Conservation (phyloP, 2,797 vertebrate genomes). For the Malacoraja senta region DNA sequence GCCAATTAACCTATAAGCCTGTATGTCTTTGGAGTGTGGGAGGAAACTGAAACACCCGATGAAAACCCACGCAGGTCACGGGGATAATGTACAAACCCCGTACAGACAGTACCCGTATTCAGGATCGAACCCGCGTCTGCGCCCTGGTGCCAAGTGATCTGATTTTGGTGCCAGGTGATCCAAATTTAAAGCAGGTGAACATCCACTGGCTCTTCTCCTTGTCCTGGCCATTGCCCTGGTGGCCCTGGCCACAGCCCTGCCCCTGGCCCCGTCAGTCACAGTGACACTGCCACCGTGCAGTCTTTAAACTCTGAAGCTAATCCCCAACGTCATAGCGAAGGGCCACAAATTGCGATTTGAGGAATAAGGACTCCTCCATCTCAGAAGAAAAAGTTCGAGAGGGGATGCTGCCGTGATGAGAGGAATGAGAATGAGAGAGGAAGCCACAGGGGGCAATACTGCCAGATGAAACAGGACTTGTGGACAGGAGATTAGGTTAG, state of each 20-base stretch:
- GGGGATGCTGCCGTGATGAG: background rate
- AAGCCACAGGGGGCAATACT: background rate
- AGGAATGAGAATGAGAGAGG: background rate
- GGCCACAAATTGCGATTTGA: background rate
- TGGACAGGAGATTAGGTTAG: background rate
- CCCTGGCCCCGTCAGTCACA: background rate
- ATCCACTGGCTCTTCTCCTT: no score
- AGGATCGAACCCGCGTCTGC: no score
- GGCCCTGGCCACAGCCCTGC: no score
- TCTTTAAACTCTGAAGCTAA: background rate
- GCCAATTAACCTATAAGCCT: no score
- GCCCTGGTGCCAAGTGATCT: background rate
- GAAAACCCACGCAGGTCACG: no score
- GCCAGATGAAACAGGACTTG: background rate
- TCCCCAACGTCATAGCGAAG: background rate
- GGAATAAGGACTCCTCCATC: background rate
- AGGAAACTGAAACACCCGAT: no score
- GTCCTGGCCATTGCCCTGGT: no score
- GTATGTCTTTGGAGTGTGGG: no score
- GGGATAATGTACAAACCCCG: no score
- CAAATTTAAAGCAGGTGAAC: background rate
- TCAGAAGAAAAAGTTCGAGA: background rate
- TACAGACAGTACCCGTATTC: no score
- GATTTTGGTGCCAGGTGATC: background rate
- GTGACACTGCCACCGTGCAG: background rate